Conservation (phyloP, 2,888 invertebrate genomes). For the Iphiclides podalirius region DNA sequence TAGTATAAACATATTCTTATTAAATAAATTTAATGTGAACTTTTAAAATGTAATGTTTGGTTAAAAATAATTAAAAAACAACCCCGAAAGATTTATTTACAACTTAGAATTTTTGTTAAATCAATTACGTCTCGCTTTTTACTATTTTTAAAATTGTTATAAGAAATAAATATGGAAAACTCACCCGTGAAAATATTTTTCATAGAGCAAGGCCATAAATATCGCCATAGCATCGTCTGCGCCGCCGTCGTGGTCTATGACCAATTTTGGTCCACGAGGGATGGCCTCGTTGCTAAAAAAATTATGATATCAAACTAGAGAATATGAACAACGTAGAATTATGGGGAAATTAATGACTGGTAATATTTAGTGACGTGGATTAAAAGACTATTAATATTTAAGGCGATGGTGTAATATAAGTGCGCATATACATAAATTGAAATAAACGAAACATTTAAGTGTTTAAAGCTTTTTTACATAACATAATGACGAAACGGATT, state of each 20-base stretch:
- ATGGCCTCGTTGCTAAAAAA: slow-evolving; percentile 6
- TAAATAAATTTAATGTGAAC: too few relatives aligned
- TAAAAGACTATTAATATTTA: background rate
- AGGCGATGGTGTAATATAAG: background rate
- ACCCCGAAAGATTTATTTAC: too few relatives aligned
- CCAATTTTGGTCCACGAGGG: slow-evolving; percentile 34
- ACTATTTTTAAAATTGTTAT: too few relatives aligned
- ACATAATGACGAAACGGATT: too few relatives aligned
- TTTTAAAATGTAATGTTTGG: too few relatives aligned
- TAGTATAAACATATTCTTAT: too few relatives aligned
- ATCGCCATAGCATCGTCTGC: slow-evolving; percentile 65
- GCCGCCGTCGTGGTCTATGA: slow-evolving; percentile 62
- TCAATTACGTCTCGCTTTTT: too few relatives aligned
- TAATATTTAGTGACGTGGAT: background rate
- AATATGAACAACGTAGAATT: background rate
- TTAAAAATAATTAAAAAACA: too few relatives aligned
- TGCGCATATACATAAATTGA: too few relatives aligned
- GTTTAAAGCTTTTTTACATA: too few relatives aligned
- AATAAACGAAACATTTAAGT: too few relatives aligned
- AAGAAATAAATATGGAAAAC: slow-evolving; percentile 18
- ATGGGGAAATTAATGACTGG: background rate
- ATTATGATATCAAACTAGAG: background rate
- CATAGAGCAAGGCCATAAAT: slow-evolving; percentile 50
- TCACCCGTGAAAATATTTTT: slow-evolving; percentile 54
- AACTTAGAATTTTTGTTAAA: too few relatives aligned